phyloP scores from a whole-genome alignment of 2,113 vertebrate species.

The Pluvianellus socialis region DNA sequence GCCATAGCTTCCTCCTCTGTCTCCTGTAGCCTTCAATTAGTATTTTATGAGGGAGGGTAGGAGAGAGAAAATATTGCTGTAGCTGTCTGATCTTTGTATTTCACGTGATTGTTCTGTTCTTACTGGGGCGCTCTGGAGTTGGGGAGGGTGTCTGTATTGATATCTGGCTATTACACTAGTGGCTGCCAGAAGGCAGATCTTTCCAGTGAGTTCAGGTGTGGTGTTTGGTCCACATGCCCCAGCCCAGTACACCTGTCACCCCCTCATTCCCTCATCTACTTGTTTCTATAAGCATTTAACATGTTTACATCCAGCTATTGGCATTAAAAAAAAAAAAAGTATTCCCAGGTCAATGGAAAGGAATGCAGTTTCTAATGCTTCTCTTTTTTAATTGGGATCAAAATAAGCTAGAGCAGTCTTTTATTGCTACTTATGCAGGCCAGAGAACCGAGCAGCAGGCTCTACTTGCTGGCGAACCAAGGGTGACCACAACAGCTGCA shows the following conservation, averaged over 20 bases:
- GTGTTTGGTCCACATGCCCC: background rate
- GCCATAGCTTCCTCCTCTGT: background rate
- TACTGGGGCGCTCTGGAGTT: background rate
- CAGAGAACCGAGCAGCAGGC: background rate
- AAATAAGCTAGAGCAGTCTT: background rate
- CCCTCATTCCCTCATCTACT: background rate
- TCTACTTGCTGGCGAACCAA: background rate
- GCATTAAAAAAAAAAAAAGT: background rate
- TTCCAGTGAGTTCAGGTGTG: background rate
- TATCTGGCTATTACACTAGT: background rate
- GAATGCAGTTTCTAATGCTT: background rate
- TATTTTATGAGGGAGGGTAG: background rate
- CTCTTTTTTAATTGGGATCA: background rate
- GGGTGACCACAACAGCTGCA: rapidly evolving
- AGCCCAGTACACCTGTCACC: background rate
- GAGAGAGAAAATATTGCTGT: background rate
- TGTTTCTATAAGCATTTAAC: background rate
- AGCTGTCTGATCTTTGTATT: background rate
- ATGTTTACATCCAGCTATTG: background rate
- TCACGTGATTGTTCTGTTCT: background rate
- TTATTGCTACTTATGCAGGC: background rate
- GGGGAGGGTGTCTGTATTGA: background rate
- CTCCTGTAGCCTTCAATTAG: background rate
- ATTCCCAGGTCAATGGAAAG: background rate
- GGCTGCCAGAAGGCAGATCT: background rate